Evolutionary conservation across 2,113 vertebrate species (phyloP).

Genomic region (Spheniscus mendiculus): DNA sequence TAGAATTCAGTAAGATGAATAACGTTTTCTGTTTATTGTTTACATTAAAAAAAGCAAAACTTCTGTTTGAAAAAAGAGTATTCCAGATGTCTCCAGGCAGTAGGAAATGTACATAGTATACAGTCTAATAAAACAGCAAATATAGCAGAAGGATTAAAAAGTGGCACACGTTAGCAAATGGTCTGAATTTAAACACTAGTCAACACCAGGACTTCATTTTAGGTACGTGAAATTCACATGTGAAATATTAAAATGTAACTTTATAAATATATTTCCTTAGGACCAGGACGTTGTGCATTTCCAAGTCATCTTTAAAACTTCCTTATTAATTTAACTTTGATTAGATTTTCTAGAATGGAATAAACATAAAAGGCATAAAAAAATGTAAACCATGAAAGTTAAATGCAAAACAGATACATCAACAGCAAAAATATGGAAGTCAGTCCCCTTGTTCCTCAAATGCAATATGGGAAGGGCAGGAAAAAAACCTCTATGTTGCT

Average conservation of each 20-base stretch:
- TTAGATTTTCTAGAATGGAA: background rate
- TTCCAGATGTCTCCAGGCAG: slow-evolving; percentile 35
- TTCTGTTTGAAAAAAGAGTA: background rate
- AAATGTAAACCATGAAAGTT: background rate
- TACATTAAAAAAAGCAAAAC: slow-evolving; percentile 2
- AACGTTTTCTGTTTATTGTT: slow-evolving; percentile 23
- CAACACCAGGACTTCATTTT: slow-evolving; percentile 9
- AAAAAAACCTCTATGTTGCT: background rate
- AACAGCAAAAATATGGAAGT: background rate
- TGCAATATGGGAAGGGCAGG: background rate
- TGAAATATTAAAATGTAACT: slow-evolving; percentile 2
- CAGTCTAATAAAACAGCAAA: background rate
- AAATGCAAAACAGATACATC: slow-evolving; percentile 25
- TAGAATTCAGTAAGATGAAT: background rate
- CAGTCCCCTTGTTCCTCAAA: background rate
- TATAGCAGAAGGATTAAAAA: background rate
- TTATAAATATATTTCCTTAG: slow-evolving; percentile 4
- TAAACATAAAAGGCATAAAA: slow-evolving; percentile 13
- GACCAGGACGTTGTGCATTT: background rate
- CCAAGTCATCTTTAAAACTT: slow-evolving; percentile 21
- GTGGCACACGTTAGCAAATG: background rate
- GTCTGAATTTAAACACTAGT: slow-evolving; percentile 23
- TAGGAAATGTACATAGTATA: background rate
- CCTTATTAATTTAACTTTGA: background rate
- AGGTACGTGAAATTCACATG: background rate